A percentile compares a stretch with the other conserved stretches of the same genome.
Conservation (phyloP, 64 coral and sea anemone species). For the Anthopleura sola region DNA sequence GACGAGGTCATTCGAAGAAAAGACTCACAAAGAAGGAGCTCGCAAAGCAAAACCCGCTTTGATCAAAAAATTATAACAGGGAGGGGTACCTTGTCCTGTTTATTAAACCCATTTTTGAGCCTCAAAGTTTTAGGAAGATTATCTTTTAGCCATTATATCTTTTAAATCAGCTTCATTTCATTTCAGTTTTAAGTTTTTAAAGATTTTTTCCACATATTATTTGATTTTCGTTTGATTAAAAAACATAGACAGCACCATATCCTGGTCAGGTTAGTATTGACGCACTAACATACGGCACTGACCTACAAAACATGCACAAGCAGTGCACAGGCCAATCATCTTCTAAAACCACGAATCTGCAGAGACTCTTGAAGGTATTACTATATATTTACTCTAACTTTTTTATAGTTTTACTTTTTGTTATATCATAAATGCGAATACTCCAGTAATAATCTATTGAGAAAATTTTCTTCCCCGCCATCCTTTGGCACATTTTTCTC, state of each 20-base stretch:
- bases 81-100: background rate
- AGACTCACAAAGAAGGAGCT: too few species aligned
- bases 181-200: background rate
- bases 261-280: background rate
- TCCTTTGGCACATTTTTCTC: too few species aligned
- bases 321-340: too few species aligned
- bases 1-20: too few species aligned
- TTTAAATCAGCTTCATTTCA: background rate
- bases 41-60: background rate
- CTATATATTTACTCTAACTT: too few species aligned
- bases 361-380: too few species aligned
- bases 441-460: too few species aligned
- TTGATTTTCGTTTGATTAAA: background rate
- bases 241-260: background rate
- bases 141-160: background rate
- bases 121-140: background rate
- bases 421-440: too few species aligned
- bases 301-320: background rate
- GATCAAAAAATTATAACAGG: background rate
- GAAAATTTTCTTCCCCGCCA: too few species aligned
- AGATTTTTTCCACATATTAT: too few species aligned
- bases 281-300: background rate
- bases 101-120: background rate
- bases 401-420: too few species aligned
- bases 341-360: too few species aligned